A percentile compares a stretch with the other conserved stretches of the same genome.
These are phyloP conservation scores for Napeogenes sylphis DNA, from an alignment of 2,888 invertebrate species.

Conservation along the genomic window DNA sequence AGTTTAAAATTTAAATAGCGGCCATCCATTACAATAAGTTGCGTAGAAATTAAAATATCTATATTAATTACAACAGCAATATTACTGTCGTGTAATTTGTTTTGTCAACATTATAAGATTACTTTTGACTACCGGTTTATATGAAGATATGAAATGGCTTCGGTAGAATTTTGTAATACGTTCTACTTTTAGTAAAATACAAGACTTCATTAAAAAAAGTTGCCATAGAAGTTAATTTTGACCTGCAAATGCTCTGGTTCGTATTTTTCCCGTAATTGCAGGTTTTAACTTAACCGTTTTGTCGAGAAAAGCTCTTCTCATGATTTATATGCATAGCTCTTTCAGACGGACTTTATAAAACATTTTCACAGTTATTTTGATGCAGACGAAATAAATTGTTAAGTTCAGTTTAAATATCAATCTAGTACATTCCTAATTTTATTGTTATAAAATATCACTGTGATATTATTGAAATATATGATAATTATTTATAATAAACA, in stretches of 20 bases:
- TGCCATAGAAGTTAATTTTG: background rate
- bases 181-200: no score
- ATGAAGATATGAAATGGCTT: no score
- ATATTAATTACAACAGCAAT: background rate
- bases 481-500: background rate
- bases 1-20: slow-evolving; percentile 44
- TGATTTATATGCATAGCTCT: slow-evolving; percentile 9
- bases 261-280: slow-evolving; percentile 5
- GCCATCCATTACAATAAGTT: slow-evolving; percentile 38
- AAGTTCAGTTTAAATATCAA: slow-evolving; percentile 8
- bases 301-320: slow-evolving; percentile 3
- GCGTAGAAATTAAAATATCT: slow-evolving; percentile 7
- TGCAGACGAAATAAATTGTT: slow-evolving; percentile 15
- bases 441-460: background rate
- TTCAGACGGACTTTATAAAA: slow-evolving; percentile 10
- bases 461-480: background rate
- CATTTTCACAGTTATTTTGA: slow-evolving; percentile 16
- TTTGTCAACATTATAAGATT: no score
- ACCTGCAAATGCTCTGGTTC: background rate
- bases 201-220: no score
- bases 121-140: no score
- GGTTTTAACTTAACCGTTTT: slow-evolving; percentile 1
- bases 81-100: no score
- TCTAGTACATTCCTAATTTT: background rate
- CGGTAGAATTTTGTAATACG: no score